These are phyloP conservation scores for Cebidichthys violaceus DNA, from an alignment of 2,113 vertebrate species.

Conservation along the genomic window DNA sequence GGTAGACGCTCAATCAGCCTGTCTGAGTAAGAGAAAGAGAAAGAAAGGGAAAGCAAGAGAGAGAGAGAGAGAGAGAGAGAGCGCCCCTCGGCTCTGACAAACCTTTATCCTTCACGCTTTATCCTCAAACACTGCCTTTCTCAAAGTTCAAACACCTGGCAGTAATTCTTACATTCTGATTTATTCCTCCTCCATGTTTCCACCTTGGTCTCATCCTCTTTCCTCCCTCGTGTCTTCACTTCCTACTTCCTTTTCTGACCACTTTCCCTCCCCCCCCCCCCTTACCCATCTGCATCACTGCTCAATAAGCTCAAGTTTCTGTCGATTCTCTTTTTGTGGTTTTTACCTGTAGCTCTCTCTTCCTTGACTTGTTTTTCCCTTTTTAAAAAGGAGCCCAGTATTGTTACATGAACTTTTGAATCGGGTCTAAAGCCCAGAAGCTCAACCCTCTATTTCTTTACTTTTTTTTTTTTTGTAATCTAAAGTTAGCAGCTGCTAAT, in stretches of 20 bases:
- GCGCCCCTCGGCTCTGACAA: slow-evolving; percentile 63
- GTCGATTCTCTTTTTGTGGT: slow-evolving; percentile 6
- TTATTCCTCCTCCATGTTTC: slow-evolving; percentile 56
- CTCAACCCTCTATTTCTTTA: neutral
- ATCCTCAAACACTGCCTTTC: slow-evolving; percentile 66
- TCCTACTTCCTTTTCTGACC: slow-evolving; percentile 10
- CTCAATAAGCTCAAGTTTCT: slow-evolving; percentile 8
- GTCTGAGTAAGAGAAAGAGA: slow-evolving; percentile 46
- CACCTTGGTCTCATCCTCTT: slow-evolving; percentile 24
- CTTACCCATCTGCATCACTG: neutral
- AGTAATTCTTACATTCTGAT: slow-evolving; percentile 67
- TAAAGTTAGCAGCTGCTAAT: slow-evolving; percentile 69
- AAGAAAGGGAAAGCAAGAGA: slow-evolving; percentile 16
- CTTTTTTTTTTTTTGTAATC: slow-evolving; percentile 14
- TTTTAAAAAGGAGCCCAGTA: slow-evolving; percentile 28
- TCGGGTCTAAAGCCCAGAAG: slow-evolving; percentile 1
- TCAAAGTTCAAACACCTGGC: slow-evolving; percentile 76
- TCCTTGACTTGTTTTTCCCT: slow-evolving; percentile 7
- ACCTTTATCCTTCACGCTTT: slow-evolving; percentile 69
- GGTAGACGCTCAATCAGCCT: slow-evolving; percentile 57
- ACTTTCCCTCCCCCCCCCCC: neutral
- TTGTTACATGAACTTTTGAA: slow-evolving; percentile 32
- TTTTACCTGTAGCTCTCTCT: slow-evolving; percentile 24
- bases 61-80: slow-evolving; percentile 18
- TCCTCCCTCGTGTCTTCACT: slow-evolving; percentile 2